Evolutionary conservation across 2,797 vertebrate species (phyloP), one percentile per base, ranked within the genome.

Genomic region (Molossus molossus): DNA sequence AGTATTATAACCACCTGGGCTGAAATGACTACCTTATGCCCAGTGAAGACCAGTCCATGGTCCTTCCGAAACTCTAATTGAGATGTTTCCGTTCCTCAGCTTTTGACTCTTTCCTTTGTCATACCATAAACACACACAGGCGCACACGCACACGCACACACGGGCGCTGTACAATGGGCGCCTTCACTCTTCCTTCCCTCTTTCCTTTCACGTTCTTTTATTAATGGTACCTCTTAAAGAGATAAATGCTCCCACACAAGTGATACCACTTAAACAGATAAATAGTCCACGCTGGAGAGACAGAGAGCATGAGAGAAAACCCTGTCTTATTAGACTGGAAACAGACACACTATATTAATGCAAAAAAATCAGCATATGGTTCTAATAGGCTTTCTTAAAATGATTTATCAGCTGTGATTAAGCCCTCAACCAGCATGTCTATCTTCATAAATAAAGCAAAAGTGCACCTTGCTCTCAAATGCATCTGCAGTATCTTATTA

Each of bases 381-480:
- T 98, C 98, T 98, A 98, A 98, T 98, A 98, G 98, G 95, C 97
- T 98, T 98, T 98, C 98, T 95, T 98, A 97, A 98, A 98, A 98
- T 98, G 98, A 99, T 99, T 98, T 98, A 98, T 98, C 98, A 98
- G 97, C 98, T 98, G 98, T 98, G 98, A 98, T 98, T 98, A 99
- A 98, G 98, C 98, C 97, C 98, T 98, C 92, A 79, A 98, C 98
- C 98, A 97, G 98, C 97, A 98, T 91, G 98, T 98, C 98, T 98
- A 98, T 98, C 98, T 98, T 98, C 98, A 98, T 99, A 99, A 99
- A 98, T 98, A 98, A 98, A 98, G 98, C 98, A 98, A 97, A 98
- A 98, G 97, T 98, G 98, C 98, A 98, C 98, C 98, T 99, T 98
- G 97, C 98, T 98, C 98, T 98, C 96, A 98, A 98, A 97, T 95